Percentiles rank a stretch among this genome's conserved stretches.
Evolutionary conservation across 2,797 vertebrate species (phyloP).

Genomic region (Poeciliopsis infans): DNA sequence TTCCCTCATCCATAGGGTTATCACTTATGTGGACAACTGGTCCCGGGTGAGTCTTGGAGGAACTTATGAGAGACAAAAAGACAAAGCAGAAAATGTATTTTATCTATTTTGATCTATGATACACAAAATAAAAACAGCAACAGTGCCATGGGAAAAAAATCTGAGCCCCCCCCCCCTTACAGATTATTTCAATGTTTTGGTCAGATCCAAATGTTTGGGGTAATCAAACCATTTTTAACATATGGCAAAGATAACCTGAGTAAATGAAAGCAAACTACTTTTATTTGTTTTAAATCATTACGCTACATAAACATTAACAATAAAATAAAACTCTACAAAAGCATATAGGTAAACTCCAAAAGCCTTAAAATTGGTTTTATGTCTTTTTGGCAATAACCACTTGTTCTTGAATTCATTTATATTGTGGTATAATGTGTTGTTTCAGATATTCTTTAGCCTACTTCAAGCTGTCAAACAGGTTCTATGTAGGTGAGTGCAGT

Average conservation of each 20-base stretch:
- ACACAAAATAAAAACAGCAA: neutral
- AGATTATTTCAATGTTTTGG: neutral
- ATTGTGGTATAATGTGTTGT: neutral
- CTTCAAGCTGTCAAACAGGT: neutral
- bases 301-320: no score
- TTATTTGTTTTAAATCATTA: neutral
- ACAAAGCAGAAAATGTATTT: conserved; percentile 10
- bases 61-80: conserved; percentile 78
- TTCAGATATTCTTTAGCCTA: no score
- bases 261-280: neutral
- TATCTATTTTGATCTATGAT: neutral
- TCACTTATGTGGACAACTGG: conserved; percentile 98
- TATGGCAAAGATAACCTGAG: neutral
- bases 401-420: neutral
- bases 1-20: conserved; percentile 99
- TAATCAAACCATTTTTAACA: neutral
- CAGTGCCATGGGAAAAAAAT: neutral
- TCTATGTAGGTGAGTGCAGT: neutral
- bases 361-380: neutral
- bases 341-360: neutral
- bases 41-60: conserved; percentile 97
- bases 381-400: neutral
- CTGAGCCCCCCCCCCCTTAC: neutral
- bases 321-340: neutral
- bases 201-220: neutral